Base-by-base conservation (phyloP, 2,113 vertebrate genomes). In the Equus przewalskii region DNA sequence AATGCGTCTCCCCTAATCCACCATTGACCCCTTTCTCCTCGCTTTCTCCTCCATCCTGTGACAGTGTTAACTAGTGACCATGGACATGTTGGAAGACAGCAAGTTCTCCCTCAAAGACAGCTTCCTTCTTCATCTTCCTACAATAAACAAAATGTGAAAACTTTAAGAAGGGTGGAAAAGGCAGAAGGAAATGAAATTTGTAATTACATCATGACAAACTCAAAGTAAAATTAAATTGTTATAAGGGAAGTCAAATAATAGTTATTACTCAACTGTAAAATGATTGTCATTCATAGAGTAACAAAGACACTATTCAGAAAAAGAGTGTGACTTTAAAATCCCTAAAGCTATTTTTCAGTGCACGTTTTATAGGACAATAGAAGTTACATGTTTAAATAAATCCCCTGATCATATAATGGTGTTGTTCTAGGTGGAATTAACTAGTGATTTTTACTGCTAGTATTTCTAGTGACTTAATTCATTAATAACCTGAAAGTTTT, bases 201-300 rank as follows among this genome's bases (percentile, higher is more conserved):
- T 95, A 92, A 97, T 98, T 98, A 96, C 94, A 92, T 97, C 83
- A 58, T 22, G 22, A 92, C 92, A 92, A 93, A 96, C 60, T 97
- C 83, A 69, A 97, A 95, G 91, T 94, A 72, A 80, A 97, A 96
- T 93, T 94, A 96, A 96, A 93, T 95, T 95, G 82, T 91, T 97
- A 80, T 89, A 84, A 73, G 58, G 78, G 30, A 94, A 96, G 96
- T 96, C 92, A 97, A 97, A 98, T 98, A 95, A 97, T 94, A 97
- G 96, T 97, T 93, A 97, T 98, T 97, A 97, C 92, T 96, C 95
- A 96, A 87, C 76, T 88, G 54, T 78, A 83, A 97, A 97, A 92
- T 96, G 91, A 91, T 83, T 97, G 95, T 97, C 97, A 97, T 88
- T 96, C 94, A 88, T 41, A 64, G 73, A 87, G 64, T 96, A 97